Base-by-base conservation (phyloP, 2,888 invertebrate species). In the Willowsia nigromaculata region DNA sequence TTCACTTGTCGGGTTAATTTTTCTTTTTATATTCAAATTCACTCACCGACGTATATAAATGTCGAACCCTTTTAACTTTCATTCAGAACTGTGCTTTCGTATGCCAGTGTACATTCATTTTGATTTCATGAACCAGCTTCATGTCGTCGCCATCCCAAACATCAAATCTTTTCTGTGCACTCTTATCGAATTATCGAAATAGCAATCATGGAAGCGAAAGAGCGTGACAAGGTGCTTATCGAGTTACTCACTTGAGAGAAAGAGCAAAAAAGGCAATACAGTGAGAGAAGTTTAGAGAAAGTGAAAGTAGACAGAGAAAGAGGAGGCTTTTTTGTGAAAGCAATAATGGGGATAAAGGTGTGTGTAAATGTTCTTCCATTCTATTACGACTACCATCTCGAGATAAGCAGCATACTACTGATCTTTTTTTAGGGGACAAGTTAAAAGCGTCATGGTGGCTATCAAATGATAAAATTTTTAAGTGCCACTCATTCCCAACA, bases 391-490 rank as follows among this genome's bases (percentile, higher is more conserved):
- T 30, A 30, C 15, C 27, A 30, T 18, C 50, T n/a, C n/a, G n/a
- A n/a, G n/a, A n/a, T n/a, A n/a, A n/a, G n/a, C n/a, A n/a, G n/a
- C n/a, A n/a, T n/a, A 50, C 18, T 6, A n/a, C n/a, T 18, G 6
- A n/a, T 50, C 2, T 47, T 50, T 18, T 50, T 18, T 6, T 50
- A 62, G 59, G 30, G 27, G 27, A 62, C 30, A 62, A 22, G 43
- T 22, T 71, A 78, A 33, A 76, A 53, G 76, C 53, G 62, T 62
- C 53, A 80, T 37, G 37, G 25, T 18, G 85, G 47, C 65, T 74
- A 81, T 86, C 80, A 68, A 80, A 87, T 87, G 78, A 81, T 87
- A 65, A 78, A 62, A 65, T 27, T 40, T 87, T 87, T 87, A 81
- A 81, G 87, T 81, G 81, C 22, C 74, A 81, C 87, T 87, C 80